Percentiles rank a stretch among this genome's conserved stretches.
Evolutionary conservation across 53 echinoderm and acorn worm genomes (phyloP).

Genomic region (Holothuria scabra): DNA sequence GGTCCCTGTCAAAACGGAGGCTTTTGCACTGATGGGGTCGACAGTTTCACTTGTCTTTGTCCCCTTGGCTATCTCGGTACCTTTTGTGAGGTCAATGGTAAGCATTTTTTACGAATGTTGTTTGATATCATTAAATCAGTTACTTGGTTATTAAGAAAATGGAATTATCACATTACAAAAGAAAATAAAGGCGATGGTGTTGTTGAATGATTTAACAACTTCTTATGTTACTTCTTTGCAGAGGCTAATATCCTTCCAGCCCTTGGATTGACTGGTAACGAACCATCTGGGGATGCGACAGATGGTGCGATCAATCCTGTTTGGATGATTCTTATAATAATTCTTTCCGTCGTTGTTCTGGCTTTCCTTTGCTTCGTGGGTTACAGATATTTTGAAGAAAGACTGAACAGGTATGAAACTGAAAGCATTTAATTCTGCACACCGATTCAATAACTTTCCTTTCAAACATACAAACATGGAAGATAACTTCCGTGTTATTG

Average conservation of each 20-base stretch:
- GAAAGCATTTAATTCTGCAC: background rate
- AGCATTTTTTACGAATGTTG: background rate
- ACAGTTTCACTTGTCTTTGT: constrained; percentile 53
- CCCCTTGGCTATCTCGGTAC: constrained; percentile 48
- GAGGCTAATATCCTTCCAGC: constrained; percentile 19
- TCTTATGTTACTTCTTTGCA: background rate
- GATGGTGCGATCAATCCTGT: constrained; percentile 1
- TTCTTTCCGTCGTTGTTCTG: constrained; percentile 38
- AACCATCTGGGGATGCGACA: background rate
- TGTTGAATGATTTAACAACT: too few species aligned
- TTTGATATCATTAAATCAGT: too few species aligned
- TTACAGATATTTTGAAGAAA: constrained; percentile 50
- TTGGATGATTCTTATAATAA: constrained; percentile 45
- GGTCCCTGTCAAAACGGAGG: constrained; percentile 60
- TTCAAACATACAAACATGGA: too few species aligned
- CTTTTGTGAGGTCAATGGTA: constrained; percentile 55
- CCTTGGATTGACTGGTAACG: constrained; percentile 6
- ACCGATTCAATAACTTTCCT: too few species aligned
- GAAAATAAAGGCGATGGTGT: too few species aligned
- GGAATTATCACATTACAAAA: too few species aligned
- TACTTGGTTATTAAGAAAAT: too few species aligned
- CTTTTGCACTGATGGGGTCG: constrained; percentile 23
- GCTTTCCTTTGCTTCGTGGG: constrained; percentile 47
- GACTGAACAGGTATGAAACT: constrained; percentile 32
- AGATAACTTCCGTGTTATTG: too few species aligned